Evolutionary conservation across 2,113 vertebrate species (phyloP).

Genomic region (Oryzias celebensis): DNA sequence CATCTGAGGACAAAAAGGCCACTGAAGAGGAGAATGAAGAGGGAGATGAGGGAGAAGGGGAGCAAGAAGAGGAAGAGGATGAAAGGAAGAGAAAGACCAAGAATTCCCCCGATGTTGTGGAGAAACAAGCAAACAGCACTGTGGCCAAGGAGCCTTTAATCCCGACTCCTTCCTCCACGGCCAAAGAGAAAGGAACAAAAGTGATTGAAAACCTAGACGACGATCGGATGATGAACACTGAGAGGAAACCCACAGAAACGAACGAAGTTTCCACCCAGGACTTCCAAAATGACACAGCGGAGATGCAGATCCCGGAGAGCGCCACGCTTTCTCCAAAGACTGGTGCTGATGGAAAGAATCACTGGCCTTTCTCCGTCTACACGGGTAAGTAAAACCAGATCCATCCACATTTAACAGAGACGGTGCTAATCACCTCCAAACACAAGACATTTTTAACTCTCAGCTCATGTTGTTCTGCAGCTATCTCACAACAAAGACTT

Average conservation of each 20-base stretch:
- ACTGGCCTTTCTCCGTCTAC: conserved; percentile 88
- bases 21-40: conserved; percentile 79
- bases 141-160: conserved; percentile 52
- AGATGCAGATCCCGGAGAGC: conserved; percentile 79
- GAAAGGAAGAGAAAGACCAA: conserved; percentile 77
- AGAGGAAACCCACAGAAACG: conserved; percentile 42
- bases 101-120: conserved; percentile 53
- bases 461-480: conserved; percentile 1
- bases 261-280: conserved; percentile 77
- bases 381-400: conserved; percentile 80
- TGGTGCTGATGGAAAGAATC: conserved; percentile 41
- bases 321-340: conserved; percentile 69
- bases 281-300: conserved; percentile 73
- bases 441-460: conserved; percentile 3
- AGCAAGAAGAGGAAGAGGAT: conserved; percentile 81
- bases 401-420: not conserved
- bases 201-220: conserved; percentile 48
- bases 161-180: conserved; percentile 75
- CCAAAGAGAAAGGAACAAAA: conserved; percentile 72
- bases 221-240: conserved; percentile 31
- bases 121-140: conserved; percentile 43
- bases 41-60: conserved; percentile 63
- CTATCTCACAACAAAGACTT: conserved; percentile 11
- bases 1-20: conserved; percentile 77
- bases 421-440: not conserved